These are phyloP conservation scores for Campylomormyrus tamandua DNA, from an alignment of 2,113 vertebrate genomes.

Conservation along the genomic window DNA sequence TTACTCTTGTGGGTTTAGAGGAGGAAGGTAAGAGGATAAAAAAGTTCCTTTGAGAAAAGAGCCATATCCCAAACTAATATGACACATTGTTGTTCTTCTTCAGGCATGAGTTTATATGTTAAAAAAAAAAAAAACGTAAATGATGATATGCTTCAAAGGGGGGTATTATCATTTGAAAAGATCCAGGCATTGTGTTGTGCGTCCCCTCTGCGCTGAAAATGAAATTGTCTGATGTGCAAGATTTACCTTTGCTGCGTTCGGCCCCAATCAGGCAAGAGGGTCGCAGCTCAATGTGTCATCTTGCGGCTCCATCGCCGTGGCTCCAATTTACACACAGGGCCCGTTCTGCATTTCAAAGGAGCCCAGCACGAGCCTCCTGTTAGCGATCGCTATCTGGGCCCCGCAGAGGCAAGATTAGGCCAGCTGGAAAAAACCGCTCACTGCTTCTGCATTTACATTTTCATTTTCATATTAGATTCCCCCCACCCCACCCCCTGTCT, in stretches of 20 bases:
- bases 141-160: constrained; percentile 52
- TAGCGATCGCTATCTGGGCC: constrained; percentile 68
- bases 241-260: constrained; percentile 68
- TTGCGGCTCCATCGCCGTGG: constrained; percentile 55
- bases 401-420: constrained; percentile 67
- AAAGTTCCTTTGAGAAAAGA: constrained; percentile 19
- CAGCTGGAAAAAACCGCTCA: constrained; percentile 49
- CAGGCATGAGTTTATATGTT: constrained; percentile 27
- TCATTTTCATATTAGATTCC: constrained; percentile 67
- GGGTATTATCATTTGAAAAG: constrained; percentile 74
- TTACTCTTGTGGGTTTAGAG: constrained; percentile 6
- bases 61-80: constrained; percentile 20
- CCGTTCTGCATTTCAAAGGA: constrained; percentile 78
- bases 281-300: constrained; percentile 69
- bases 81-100: constrained; percentile 22
- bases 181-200: constrained; percentile 62
- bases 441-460: constrained; percentile 61
- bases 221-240: constrained; percentile 76
- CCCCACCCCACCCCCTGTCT: constrained; percentile 31
- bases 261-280: constrained; percentile 65
- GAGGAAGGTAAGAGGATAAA: background rate
- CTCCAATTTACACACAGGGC: constrained; percentile 69
- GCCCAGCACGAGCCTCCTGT: constrained; percentile 59
- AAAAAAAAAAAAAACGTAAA: constrained; percentile 35
- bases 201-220: constrained; percentile 72